Conservation (phyloP, 1,140 invertebrate genomes). For the Drosophila quadrilineata region DNA sequence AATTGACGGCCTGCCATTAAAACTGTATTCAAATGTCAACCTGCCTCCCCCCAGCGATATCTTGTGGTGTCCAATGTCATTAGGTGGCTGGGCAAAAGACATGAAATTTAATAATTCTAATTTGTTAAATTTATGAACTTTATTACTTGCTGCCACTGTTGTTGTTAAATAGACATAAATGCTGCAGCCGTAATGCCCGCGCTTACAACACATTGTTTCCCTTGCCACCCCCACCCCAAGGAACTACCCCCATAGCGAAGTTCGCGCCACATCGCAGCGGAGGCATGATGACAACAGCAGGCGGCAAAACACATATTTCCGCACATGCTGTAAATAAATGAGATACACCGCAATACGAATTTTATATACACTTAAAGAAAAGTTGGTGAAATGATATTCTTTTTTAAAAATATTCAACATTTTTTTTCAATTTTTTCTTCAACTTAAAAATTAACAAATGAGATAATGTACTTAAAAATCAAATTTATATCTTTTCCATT, state of each 20-base stretch:
- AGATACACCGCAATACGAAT: not conserved
- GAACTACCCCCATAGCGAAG: constrained; percentile 6
- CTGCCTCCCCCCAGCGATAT: too few species aligned
- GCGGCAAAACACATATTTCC: constrained; percentile 14
- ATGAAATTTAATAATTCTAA: constrained; percentile 75
- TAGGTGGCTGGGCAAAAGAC: too few species aligned
- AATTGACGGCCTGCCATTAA: too few species aligned
- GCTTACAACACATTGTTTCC: constrained; percentile 34
- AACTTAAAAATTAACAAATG: too few species aligned
- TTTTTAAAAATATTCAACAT: not conserved
- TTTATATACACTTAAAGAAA: not conserved
- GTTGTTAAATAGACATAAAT: constrained; percentile 62
- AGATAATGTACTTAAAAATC: too few species aligned
- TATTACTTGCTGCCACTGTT: too few species aligned
- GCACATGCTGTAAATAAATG: not conserved
- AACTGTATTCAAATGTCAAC: too few species aligned
- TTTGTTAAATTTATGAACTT: constrained; percentile 69
- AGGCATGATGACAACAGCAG: constrained; percentile 17
- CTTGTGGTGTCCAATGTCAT: too few species aligned
- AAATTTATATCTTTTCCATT: too few species aligned
- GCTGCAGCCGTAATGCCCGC: constrained; percentile 22
- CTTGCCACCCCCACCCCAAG: constrained; percentile 10
- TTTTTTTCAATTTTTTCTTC: too few species aligned
- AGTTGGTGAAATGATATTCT: too few species aligned
- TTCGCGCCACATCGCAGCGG: constrained; percentile 1